Percentiles rank a stretch among this genome's conserved stretches.
Evolutionary conservation across 2,797 vertebrate species (phyloP).

Genomic region (Ispidina picta): DNA sequence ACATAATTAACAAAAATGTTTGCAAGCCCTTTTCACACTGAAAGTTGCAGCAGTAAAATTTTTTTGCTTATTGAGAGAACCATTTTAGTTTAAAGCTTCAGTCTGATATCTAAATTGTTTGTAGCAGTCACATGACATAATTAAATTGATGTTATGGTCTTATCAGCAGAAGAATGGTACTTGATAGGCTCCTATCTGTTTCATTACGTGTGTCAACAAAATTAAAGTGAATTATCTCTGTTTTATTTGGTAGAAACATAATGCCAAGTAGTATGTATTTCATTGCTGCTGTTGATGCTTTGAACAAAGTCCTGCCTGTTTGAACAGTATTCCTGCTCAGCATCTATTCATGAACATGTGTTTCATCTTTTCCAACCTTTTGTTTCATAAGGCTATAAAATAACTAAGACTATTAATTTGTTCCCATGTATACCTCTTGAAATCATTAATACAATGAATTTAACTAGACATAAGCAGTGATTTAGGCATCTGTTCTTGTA

Average conservation of each 20-base stretch:
- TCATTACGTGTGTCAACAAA: not conserved
- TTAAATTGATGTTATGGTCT: conserved; percentile 54
- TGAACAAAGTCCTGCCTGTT: not conserved
- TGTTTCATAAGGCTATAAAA: conserved; percentile 6
- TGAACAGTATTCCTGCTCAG: not conserved
- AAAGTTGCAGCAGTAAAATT: conserved; percentile 84
- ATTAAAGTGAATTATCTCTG: conserved; percentile 24
- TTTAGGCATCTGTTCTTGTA: conserved; percentile 10
- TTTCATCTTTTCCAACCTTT: not conserved
- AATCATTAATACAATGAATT: conserved; percentile 59
- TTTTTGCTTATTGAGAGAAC: conserved; percentile 72
- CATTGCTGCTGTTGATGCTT: not conserved
- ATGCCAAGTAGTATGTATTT: not conserved
- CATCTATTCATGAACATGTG: not conserved
- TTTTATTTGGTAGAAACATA: conserved; percentile 15
- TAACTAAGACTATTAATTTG: conserved; percentile 47
- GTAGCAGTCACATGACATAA: conserved; percentile 48
- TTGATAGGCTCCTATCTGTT: conserved; percentile 39
- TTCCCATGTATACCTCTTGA: conserved; percentile 22
- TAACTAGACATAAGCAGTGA: conserved; percentile 1
- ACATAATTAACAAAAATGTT: conserved; percentile 99
- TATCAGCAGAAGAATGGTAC: conserved; percentile 4
- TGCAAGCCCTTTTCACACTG: conserved; percentile 87
- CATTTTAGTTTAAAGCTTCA: conserved; percentile 67
- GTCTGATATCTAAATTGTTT: conserved; percentile 69